Base-by-base conservation (phyloP, 2,113 vertebrate species). In the Mormyrus iriodes region DNA sequence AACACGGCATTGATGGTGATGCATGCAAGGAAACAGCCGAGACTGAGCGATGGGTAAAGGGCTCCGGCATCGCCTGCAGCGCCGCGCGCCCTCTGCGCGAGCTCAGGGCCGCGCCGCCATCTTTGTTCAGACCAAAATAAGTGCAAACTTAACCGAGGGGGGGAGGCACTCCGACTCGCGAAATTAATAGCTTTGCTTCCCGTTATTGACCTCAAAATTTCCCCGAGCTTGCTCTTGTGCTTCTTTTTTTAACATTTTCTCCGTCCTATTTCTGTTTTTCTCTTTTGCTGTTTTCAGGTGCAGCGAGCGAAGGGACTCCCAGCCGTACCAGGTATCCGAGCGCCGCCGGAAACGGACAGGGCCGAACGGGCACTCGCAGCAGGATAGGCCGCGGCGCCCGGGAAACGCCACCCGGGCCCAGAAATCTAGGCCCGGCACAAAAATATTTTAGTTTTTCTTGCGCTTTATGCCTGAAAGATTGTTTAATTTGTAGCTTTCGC, bases 1-100 rank as follows among this genome's bases (percentile, higher is more conserved):
- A 97, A 96, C 96, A 96, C 96, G 96, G 98, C 97, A 97, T 99
- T 99, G 97, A 99, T 98, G 98, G 98, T 99, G 97, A 99, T 98
- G 98, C 97, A 98, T 98, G 97, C 97, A 96, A 98, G 98, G 98
- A 99, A 99, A 98, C 97, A 98, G 96, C 93, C 97, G 96, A 98
- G 97, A 97, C 97, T 97, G 97, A 97, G 97, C 97, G 98, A 99
- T 99, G 98, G 98, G 98, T 99, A 98, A 98, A 95, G 90, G 27
- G 89, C n/a, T 88, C 6, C 12, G 58, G 0, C 90, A 88, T 79
- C 86, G 31, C 87, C 84, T 69, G 44, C 39, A 55, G n/a, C 49
- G 76, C 90, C 87, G 86, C 88, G 19, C 91, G 90, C 92, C 92
- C 92, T 92, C 93, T 89, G 88, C 92, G 92, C 89, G 61, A 69